phyloP scores from a whole-genome alignment of 1,140 invertebrate genomes.

The Uloborus diversus region DNA sequence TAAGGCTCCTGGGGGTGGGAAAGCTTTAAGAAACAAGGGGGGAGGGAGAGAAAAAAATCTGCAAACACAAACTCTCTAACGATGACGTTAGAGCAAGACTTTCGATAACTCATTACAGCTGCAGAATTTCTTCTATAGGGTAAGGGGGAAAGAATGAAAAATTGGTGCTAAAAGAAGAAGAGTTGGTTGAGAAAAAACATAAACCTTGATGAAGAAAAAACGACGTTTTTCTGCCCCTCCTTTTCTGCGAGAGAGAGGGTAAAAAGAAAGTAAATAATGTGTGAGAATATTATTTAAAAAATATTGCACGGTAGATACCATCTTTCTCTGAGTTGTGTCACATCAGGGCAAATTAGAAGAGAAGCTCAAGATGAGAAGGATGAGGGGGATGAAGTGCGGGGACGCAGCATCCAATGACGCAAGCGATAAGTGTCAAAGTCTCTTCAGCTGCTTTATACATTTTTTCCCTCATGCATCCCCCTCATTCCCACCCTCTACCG shows the following conservation, averaged over 20 bases:
- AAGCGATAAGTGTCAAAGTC: slow-evolving; percentile 55
- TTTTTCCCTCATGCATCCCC: neutral
- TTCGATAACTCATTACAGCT: slow-evolving; percentile 56
- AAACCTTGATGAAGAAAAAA: slow-evolving; percentile 55
- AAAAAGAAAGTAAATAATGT: slow-evolving; percentile 54
- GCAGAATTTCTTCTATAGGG: slow-evolving; percentile 19
- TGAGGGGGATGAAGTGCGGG: neutral
- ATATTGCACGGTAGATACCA: slow-evolving; percentile 39
- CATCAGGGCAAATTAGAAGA: slow-evolving; percentile 56
- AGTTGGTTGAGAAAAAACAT: neutral
- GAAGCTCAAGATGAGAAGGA: slow-evolving; percentile 49
- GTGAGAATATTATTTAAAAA: slow-evolving; percentile 53
- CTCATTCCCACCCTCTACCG: neutral
- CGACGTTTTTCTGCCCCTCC: neutral
- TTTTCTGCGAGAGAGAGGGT: too few relatives aligned
- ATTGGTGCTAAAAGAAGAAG: slow-evolving; percentile 35
- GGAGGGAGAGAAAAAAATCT: neutral
- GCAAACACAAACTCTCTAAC: slow-evolving; percentile 26
- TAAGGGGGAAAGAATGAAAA: slow-evolving; percentile 44
- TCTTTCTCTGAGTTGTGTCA: slow-evolving; percentile 44
- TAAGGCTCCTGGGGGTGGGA: slow-evolving; percentile 3
- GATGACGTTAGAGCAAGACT: neutral
- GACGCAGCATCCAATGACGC: slow-evolving; percentile 47
- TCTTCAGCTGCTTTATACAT: slow-evolving; percentile 13
- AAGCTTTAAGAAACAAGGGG: neutral